These are phyloP conservation scores for Tuberolachnus salignus DNA, from an alignment of 2,888 invertebrate species.

Conservation along the genomic window DNA sequence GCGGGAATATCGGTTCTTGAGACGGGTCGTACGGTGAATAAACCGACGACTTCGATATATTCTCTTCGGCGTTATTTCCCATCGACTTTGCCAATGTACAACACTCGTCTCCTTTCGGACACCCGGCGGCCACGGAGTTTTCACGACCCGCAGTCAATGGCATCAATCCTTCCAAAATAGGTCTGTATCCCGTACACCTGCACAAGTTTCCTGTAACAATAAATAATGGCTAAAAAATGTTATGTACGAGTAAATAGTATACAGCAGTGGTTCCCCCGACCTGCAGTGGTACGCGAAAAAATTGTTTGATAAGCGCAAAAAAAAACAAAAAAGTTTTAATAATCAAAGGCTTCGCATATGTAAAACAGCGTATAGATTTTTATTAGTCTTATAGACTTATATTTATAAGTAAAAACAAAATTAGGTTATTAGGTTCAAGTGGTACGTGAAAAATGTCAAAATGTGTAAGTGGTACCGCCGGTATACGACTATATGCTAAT, in stretches of 20 bases:
- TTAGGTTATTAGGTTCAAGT: too few species aligned
- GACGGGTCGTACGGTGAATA: conserved; percentile 78
- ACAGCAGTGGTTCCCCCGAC: too few species aligned
- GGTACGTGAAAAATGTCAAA: too few species aligned
- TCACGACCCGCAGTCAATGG: conserved; percentile 67
- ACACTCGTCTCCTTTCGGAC: conserved; percentile 73
- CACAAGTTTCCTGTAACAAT: conserved; percentile 72
- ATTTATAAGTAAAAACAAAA: too few species aligned
- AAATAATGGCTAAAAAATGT: neutral
- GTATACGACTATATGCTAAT: neutral
- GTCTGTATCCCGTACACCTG: conserved; percentile 92
- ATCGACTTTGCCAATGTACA: conserved; percentile 65
- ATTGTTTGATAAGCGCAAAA: too few species aligned
- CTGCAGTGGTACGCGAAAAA: too few species aligned
- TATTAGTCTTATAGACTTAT: too few species aligned
- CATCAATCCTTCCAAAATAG: conserved; percentile 88
- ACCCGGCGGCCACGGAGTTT: conserved; percentile 61
- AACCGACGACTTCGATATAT: conserved; percentile 48
- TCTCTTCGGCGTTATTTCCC: conserved; percentile 39
- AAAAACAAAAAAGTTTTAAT: too few species aligned
- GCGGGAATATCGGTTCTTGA: conserved; percentile 92
- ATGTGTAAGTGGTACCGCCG: too few species aligned
- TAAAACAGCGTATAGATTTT: too few species aligned
- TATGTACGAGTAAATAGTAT: too few species aligned
- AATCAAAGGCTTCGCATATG: too few species aligned